Conservation (phyloP, 2,797 vertebrate species). For the Crocodylus rhombifer region DNA sequence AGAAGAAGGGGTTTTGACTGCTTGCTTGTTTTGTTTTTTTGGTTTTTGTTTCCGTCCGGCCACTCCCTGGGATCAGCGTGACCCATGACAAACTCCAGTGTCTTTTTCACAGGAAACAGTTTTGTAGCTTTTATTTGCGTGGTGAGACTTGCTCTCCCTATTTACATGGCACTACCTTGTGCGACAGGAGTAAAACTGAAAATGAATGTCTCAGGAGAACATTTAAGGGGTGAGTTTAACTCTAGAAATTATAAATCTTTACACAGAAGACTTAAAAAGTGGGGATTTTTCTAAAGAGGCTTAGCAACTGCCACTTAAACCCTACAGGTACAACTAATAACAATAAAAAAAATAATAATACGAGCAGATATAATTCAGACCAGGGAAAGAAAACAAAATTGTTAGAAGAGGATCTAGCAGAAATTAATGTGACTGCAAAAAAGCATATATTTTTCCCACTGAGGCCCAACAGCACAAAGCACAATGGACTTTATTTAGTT, state of each 20-base stretch:
- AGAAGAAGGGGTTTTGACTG: background rate
- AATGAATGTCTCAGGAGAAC: background rate
- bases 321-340: background rate
- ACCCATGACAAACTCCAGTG: background rate
- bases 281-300: conserved; percentile 42
- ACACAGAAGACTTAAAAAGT: conserved; percentile 1
- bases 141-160: background rate
- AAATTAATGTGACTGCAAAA: background rate
- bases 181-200: background rate
- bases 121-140: background rate
- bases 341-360: background rate
- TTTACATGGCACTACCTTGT: background rate
- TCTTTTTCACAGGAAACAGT: background rate
- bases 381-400: conserved; percentile 7
- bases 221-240: accelerated
- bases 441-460: background rate
- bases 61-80: background rate
- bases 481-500: background rate
- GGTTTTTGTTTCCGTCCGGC: background rate
- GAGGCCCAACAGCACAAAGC: background rate
- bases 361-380: background rate
- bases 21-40: background rate
- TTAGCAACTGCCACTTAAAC: background rate
- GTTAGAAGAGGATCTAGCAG: background rate
- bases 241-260: background rate